Base-by-base conservation (phyloP, 2,888 invertebrate genomes). In the Caenorhabditis sp. region DNA sequence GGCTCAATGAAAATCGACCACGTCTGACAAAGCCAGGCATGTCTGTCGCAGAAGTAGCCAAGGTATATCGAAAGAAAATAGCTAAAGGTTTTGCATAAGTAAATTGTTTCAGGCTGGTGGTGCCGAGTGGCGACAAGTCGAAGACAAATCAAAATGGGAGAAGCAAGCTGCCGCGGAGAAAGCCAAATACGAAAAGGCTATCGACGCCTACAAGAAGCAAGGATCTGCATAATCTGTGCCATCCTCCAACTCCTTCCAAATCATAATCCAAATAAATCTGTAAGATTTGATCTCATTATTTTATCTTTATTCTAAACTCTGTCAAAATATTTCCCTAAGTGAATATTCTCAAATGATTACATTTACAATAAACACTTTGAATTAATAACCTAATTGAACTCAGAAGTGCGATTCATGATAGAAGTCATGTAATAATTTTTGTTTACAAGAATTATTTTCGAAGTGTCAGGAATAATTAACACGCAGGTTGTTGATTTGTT, bases 1-100 rank as follows among this genome's bases (percentile, higher is more conserved):
- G 53, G 53, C 90, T 97, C 62, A 61, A 94, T 88, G 94, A 93
- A 67, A 92, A 91, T 73, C 91, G 97, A 31, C 94, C 95, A 84
- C 89, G 91, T 77, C 94, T 97, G 71, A 92, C 95, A 82, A 91
- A 92, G 7, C 95, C 96, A 0, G 95, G 94, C n/a, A 92, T 95
- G 79, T 92, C 92, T 81, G 91, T 97, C 53, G 94, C 94, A 0
- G 97, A 97, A 86, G 91, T 97, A 69, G 93, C 95, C 14, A 96
- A 95, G 89, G 95, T 95, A 21, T 20, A 26, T 53, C 26, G 31
- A 21, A n/a, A n/a, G n/a, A n/a, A n/a, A 12, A 36, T 53, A 21
- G 8, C 12, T 53, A 7, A 23, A 21, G 25, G 49, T 61, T 50
- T n/a, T 12, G 14, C n/a, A 23, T 26, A 27, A 31, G 10, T 7